These are phyloP conservation scores for Tragelaphus scriptus DNA, from an alignment of 2,113 vertebrate genomes.

Conservation along the genomic window DNA sequence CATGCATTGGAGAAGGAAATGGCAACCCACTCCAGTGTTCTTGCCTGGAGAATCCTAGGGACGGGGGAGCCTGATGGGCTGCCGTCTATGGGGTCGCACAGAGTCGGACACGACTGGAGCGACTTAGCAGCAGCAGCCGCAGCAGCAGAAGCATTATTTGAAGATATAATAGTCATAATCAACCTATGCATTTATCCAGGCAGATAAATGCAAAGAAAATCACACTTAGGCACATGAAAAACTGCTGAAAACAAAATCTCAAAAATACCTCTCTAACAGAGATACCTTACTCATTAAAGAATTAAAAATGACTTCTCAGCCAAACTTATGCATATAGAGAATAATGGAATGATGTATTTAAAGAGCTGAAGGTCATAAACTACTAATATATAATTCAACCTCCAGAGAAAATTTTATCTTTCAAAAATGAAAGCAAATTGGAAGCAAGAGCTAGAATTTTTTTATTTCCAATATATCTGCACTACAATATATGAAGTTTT, in stretches of 20 bases:
- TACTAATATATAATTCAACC: background rate
- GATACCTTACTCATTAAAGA: background rate
- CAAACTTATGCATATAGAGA: background rate
- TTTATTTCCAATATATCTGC: background rate
- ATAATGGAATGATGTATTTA: background rate
- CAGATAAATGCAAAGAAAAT: background rate
- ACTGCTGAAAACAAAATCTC: background rate
- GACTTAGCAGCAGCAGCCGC: too few species aligned
- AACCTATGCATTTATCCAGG: background rate
- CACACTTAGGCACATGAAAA: background rate
- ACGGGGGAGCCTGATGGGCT: too few species aligned
- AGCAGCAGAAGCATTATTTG: background rate
- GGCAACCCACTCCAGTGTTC: too few species aligned
- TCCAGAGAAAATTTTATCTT: background rate
- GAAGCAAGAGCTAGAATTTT: background rate
- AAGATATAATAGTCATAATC: background rate
- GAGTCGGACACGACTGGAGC: too few species aligned
- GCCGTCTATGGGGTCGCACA: too few species aligned
- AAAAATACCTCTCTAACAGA: background rate
- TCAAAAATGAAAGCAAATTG: background rate
- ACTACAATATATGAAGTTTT: background rate
- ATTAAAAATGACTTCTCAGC: background rate
- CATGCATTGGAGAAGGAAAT: too few species aligned
- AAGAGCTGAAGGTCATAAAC: background rate
- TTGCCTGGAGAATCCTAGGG: too few species aligned